Evolutionary conservation across 2,888 invertebrate species (phyloP).

Genomic region (Harpagoxenus sublaevis): DNA sequence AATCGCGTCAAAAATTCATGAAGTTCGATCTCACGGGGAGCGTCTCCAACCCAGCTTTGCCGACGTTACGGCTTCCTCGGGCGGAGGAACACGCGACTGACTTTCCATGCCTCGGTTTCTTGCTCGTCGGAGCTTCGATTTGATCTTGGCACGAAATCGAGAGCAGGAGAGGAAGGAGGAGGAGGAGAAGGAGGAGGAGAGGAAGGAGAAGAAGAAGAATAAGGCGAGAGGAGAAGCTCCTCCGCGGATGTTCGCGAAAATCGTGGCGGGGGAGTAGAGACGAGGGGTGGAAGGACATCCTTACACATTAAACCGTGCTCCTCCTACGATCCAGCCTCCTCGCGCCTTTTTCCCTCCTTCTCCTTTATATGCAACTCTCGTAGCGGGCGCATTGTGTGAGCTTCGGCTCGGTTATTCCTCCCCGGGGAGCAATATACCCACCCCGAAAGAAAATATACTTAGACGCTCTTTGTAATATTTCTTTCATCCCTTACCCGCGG

Average conservation of each 20-base stretch:
- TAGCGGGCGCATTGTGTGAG: slow-evolving; percentile 67
- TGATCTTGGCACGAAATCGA: slow-evolving; percentile 46
- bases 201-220: background rate
- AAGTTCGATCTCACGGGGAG: slow-evolving; percentile 47
- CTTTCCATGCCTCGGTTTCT: slow-evolving; percentile 46
- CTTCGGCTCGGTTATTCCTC: slow-evolving; percentile 69
- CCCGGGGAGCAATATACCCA: slow-evolving; percentile 62
- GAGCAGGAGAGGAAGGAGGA: background rate
- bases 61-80: slow-evolving; percentile 35
- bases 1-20: slow-evolving; percentile 55
- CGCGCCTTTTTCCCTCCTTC: slow-evolving; percentile 16
- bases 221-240: background rate
- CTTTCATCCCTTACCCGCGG: slow-evolving; percentile 41
- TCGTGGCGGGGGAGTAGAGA: background rate
- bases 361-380: slow-evolving; percentile 67
- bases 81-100: slow-evolving; percentile 49
- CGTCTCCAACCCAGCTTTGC: slow-evolving; percentile 13
- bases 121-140: slow-evolving; percentile 34
- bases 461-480: slow-evolving; percentile 62
- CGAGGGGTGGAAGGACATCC: slow-evolving; percentile 21
- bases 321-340: background rate
- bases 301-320: slow-evolving; percentile 50
- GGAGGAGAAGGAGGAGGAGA: background rate
- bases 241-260: slow-evolving; percentile 19
- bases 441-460: slow-evolving; percentile 69